Evolutionary conservation across 1,140 invertebrate genomes (phyloP).

Genomic region (Trichogramma pretiosum): DNA sequence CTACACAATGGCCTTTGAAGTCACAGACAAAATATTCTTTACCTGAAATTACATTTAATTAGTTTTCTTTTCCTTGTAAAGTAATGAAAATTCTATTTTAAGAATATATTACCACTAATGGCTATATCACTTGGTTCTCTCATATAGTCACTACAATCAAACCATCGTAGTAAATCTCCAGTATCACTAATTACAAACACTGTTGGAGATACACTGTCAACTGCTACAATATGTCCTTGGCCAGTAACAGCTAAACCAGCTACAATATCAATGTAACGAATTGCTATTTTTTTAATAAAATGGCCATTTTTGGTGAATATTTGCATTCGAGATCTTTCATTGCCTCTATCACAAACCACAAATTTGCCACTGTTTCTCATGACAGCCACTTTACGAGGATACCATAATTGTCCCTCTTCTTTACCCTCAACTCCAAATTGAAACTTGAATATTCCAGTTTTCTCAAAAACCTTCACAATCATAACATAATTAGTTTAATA

Average conservation of each 20-base stretch:
- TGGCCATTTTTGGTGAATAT: constrained; percentile 84
- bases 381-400: constrained; percentile 90
- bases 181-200: constrained; percentile 89
- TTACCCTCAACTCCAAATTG: constrained; percentile 85
- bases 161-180: constrained; percentile 86
- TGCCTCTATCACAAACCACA: constrained; percentile 93
- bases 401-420: constrained; percentile 94
- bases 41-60: constrained; percentile 48
- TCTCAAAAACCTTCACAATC: constrained; percentile 68
- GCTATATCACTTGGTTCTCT: constrained; percentile 94
- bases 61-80: background rate
- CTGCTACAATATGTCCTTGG: constrained; percentile 87
- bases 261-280: constrained; percentile 94
- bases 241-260: constrained; percentile 85
- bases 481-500: background rate
- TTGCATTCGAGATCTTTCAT: constrained; percentile 92
- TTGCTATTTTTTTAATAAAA: constrained; percentile 87
- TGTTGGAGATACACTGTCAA: constrained; percentile 93
- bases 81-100: constrained; percentile 2
- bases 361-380: constrained; percentile 81
- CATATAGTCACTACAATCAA: constrained; percentile 95
- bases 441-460: constrained; percentile 78
- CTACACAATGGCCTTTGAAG: constrained; percentile 95
- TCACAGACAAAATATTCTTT: constrained; percentile 96
- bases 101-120: constrained; percentile 60